Evolutionary conservation across 2,797 vertebrate genomes (phyloP).

Genomic region (Rhyacichthys aspro): DNA sequence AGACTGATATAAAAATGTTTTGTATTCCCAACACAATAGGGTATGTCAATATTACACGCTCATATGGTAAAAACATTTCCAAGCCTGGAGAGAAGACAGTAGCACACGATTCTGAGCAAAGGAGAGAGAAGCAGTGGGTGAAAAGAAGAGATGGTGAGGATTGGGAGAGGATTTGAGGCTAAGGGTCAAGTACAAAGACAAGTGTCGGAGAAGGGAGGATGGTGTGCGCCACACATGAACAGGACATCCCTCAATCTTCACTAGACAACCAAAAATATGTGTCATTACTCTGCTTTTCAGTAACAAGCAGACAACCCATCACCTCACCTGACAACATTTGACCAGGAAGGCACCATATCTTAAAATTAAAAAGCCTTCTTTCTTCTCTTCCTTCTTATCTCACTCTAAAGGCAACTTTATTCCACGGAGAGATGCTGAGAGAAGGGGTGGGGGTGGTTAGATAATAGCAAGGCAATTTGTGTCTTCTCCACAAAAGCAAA

Average conservation of each 20-base stretch:
- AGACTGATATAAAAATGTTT: too few species aligned
- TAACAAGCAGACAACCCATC: slow-evolving; percentile 22
- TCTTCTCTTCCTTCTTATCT: slow-evolving; percentile 43
- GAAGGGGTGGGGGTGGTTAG: slow-evolving; percentile 47
- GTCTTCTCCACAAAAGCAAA: slow-evolving; percentile 67
- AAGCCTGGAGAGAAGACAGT: slow-evolving; percentile 39
- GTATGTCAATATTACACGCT: too few species aligned
- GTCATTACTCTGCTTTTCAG: slow-evolving; percentile 7
- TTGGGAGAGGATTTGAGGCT: slow-evolving; percentile 39
- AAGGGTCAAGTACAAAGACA: slow-evolving; percentile 54
- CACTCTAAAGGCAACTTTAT: slow-evolving; percentile 61
- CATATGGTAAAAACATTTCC: not conserved
- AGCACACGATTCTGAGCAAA: slow-evolving; percentile 35
- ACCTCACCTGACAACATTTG: slow-evolving; percentile 42
- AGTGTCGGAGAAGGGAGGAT: slow-evolving; percentile 28
- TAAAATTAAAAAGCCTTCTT: slow-evolving; percentile 20
- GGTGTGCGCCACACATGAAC: slow-evolving; percentile 26
- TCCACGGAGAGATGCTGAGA: slow-evolving; percentile 64
- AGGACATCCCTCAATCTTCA: slow-evolving; percentile 47
- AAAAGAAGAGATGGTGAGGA: slow-evolving; percentile 36
- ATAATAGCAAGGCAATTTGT: slow-evolving; percentile 75
- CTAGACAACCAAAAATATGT: slow-evolving; percentile 40
- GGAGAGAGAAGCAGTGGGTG: too few species aligned
- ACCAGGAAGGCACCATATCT: slow-evolving; percentile 21
- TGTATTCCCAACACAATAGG: too few species aligned